phyloP scores from a whole-genome alignment of 2,797 vertebrate species.

The Mormyrus proboscirostris region DNA sequence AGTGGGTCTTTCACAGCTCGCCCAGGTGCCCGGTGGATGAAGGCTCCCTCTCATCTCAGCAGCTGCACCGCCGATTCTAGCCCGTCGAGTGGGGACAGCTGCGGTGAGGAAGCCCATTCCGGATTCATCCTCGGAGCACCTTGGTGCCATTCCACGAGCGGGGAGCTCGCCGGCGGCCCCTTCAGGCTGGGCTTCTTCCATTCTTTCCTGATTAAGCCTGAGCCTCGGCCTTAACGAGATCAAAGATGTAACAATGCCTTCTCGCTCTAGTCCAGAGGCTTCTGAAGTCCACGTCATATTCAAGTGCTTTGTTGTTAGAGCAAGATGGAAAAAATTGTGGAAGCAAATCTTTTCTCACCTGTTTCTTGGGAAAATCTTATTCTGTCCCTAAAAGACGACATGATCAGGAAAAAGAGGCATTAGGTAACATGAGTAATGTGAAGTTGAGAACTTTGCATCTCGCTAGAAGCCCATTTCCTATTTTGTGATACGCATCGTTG shows the following conservation, averaged over 20 bases:
- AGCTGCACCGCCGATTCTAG: neutral
- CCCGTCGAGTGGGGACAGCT: conserved; percentile 15
- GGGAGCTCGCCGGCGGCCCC: neutral
- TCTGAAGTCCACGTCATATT: neutral
- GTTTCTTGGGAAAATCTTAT: neutral
- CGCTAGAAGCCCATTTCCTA: neutral
- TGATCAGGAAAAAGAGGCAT: neutral
- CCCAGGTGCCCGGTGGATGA: conserved; percentile 45
- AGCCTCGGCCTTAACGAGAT: neutral
- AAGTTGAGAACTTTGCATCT: neutral
- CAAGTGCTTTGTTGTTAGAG: neutral
- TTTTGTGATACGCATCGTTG: neutral
- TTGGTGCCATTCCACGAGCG: neutral
- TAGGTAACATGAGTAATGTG: neutral
- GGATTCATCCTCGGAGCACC: neutral
- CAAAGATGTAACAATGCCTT: neutral
- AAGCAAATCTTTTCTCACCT: neutral
- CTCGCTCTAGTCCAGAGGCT: neutral
- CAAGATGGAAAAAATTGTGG: neutral
- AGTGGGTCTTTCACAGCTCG: conserved; percentile 40
- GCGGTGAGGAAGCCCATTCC: neutral
- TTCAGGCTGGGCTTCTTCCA: neutral
- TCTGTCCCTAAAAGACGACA: neutral
- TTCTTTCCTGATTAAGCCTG: neutral
- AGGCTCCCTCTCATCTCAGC: conserved; percentile 31